Evolutionary conservation across 2,797 vertebrate genomes (phyloP).

Genomic region (Kryptopterus vitreolus): DNA sequence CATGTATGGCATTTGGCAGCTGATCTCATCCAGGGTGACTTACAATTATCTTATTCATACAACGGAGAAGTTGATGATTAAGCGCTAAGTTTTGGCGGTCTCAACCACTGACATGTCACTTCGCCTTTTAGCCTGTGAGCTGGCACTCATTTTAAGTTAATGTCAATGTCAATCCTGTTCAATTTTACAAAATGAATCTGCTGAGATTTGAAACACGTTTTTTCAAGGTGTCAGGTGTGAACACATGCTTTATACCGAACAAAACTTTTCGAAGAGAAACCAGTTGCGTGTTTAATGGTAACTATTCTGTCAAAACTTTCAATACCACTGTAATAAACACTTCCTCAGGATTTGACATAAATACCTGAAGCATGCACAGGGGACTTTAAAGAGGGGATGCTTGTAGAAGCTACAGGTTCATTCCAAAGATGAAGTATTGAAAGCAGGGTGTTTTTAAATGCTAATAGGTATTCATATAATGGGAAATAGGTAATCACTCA

Average conservation of each 20-base stretch:
- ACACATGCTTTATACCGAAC: background rate
- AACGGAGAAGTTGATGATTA: no score
- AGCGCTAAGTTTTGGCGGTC: no score
- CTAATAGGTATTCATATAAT: background rate
- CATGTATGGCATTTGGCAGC: no score
- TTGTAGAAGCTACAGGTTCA: background rate
- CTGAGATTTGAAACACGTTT: background rate
- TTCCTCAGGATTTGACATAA: slow-evolving; percentile 11
- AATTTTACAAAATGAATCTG: background rate
- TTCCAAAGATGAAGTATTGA: background rate
- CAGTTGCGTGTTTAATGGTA: background rate
- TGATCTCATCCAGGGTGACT: no score
- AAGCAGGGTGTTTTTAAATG: background rate
- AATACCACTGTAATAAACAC: background rate
- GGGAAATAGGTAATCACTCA: background rate
- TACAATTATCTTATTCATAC: no score
- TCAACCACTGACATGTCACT: no score
- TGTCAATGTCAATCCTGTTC: background rate
- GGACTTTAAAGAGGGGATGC: slow-evolving; percentile 17
- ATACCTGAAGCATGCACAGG: background rate
- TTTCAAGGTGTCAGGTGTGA: background rate
- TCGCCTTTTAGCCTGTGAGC: background rate
- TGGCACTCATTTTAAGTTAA: background rate
- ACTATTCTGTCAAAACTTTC: background rate
- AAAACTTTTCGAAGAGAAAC: background rate